Evolutionary conservation across 1,140 invertebrate genomes (phyloP), one percentile per base, ranked within the genome.

Genomic region (Lepidurus apus): DNA sequence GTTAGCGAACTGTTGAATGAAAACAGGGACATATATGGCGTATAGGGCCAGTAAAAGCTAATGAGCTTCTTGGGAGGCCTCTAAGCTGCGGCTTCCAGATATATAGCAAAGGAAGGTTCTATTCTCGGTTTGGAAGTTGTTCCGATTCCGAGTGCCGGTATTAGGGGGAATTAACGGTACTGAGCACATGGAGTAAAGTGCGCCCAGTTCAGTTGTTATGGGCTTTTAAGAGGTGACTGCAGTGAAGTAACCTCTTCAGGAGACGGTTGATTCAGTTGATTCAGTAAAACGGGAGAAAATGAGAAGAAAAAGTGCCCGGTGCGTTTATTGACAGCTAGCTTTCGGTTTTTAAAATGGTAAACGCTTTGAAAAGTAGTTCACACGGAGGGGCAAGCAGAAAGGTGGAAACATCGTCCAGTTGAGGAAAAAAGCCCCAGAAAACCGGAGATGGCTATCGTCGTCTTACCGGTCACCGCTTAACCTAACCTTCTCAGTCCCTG

Each of bases 1-100:
- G 53, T 65, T 65, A 65, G 53, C 53, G 53, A 65, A 65, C 53
- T 17, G 53, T 65, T 65, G 53, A 65, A 65, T 65, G 53, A 65
- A 65, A 65, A 65, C n/a, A 65, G 53, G 53, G 53, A 65, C 53
- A 21, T 65, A 65, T 65, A 65, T 13, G 21, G 17, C 6, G 9
- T 65, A 21, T 65, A 34, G 34, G 34, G 34, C 34, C 3, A 34
- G 34, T 2, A 34, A 65, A 65, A 65, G 53, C 53, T 65, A 65
- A 65, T 65, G 53, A 65, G 53, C 53, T 65, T 65, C 53, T 65
- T 65, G 53, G 53, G 53, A 21, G 53, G 53, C 53, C 53, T 65
- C 53, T 34, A 34, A 34, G 34, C 34, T 34, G 34, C 34, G 34
- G 34, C 34, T 34, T 34, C 34, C 34, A 34, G 34, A 34, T 34